These are phyloP conservation scores for Troilus luridus DNA, from an alignment of 2,888 invertebrate species.

Conservation along the genomic window DNA sequence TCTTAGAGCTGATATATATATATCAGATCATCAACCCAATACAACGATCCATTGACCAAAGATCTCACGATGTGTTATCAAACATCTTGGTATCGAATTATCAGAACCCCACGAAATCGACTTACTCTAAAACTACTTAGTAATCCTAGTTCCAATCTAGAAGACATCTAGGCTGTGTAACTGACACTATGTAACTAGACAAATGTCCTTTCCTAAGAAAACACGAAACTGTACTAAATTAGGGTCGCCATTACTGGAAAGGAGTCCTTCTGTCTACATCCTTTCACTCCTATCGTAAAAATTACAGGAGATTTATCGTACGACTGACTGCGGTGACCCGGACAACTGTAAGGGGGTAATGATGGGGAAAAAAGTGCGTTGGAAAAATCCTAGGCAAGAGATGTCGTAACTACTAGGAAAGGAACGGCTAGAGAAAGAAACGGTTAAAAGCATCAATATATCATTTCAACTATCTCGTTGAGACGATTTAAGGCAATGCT, in stretches of 20 bases:
- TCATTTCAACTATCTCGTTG: background rate
- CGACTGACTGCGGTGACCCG: background rate
- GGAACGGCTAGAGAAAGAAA: background rate
- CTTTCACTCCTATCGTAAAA: conserved; percentile 38
- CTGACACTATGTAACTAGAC: background rate
- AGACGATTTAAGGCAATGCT: background rate
- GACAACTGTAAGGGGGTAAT: background rate
- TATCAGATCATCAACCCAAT: too few relatives aligned
- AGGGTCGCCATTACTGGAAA: conserved; percentile 29
- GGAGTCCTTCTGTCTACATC: conserved; percentile 15
- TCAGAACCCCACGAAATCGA: too few relatives aligned
- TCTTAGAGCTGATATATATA: too few relatives aligned
- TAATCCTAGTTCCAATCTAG: background rate
- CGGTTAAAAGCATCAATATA: background rate
- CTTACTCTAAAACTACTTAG: too few relatives aligned
- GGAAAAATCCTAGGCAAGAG: background rate
- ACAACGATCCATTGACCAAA: too few relatives aligned
- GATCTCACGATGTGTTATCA: too few relatives aligned
- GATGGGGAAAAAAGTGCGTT: conserved; percentile 3
- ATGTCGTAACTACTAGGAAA: background rate
- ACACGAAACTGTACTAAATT: background rate
- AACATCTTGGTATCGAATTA: too few relatives aligned
- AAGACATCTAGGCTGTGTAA: background rate
- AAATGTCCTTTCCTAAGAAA: conserved; percentile 1
- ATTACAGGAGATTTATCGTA: conserved; percentile 38